These are phyloP conservation scores for Mallotus villosus DNA, from an alignment of 2,797 vertebrate species.

Conservation along the genomic window DNA sequence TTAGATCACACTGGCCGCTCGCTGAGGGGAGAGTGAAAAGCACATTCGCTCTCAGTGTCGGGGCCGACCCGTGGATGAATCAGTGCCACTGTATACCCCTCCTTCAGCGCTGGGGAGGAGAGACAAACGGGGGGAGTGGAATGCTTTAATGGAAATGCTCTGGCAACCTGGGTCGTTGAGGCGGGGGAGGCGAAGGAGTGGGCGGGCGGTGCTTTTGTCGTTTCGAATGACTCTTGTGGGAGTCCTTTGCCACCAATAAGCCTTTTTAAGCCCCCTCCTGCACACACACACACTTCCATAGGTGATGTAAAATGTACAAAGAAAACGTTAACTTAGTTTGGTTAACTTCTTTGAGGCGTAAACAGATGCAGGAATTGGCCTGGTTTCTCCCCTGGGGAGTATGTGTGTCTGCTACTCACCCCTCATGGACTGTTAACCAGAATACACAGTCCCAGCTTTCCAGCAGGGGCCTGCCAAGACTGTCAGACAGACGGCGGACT, in stretches of 20 bases:
- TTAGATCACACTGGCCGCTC: conserved; percentile 68
- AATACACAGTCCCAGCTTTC: conserved; percentile 4
- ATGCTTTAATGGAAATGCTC: conserved; percentile 53
- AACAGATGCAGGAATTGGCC: conserved; percentile 47
- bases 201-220: conserved; percentile 22
- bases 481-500: not conserved
- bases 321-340: conserved; percentile 43
- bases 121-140: conserved; percentile 36
- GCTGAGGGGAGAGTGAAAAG: conserved; percentile 60
- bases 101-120: conserved; percentile 34
- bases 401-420: conserved; percentile 14
- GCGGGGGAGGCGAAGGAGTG: conserved; percentile 11
- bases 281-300: conserved; percentile 36
- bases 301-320: conserved; percentile 46
- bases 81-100: conserved; percentile 65
- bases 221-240: conserved; percentile 46
- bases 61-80: conserved; percentile 63
- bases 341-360: conserved; percentile 45
- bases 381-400: conserved; percentile 30
- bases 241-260: conserved; percentile 39
- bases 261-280: conserved; percentile 36
- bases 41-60: conserved; percentile 39
- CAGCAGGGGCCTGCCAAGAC: conserved; percentile 9
- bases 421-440: not conserved
- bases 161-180: conserved; percentile 30